phyloP scores from a whole-genome alignment of 2,888 invertebrate species.

The Andrena trimmerana region DNA sequence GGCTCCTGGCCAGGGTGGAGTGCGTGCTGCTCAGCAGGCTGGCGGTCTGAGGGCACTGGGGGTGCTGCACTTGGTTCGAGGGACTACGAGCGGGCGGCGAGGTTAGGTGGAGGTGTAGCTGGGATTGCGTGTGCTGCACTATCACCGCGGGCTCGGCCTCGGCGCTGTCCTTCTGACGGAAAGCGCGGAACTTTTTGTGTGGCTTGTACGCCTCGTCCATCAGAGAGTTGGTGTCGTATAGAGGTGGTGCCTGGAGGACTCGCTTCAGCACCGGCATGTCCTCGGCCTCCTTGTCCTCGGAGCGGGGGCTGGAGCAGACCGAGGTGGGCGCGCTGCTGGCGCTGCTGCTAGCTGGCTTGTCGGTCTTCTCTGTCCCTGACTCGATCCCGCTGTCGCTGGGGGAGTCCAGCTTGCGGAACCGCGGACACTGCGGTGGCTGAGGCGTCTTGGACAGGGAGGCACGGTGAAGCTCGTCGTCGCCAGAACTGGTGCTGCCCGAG shows the following conservation, averaged over 20 bases:
- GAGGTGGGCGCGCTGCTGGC: constrained; percentile 89
- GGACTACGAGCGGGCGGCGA: constrained; percentile 85
- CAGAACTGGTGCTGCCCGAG: constrained; percentile 89
- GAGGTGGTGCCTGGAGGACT: constrained; percentile 95
- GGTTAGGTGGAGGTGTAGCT: constrained; percentile 86
- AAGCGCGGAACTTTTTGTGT: constrained; percentile 97
- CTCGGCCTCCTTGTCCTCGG: constrained; percentile 92
- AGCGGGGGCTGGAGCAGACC: constrained; percentile 94
- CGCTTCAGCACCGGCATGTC: constrained; percentile 98
- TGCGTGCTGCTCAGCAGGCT: constrained; percentile 93
- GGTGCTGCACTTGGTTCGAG: constrained; percentile 85
- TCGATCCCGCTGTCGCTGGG: constrained; percentile 98
- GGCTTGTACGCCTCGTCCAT: constrained; percentile 98
- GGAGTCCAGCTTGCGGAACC: constrained; percentile 94
- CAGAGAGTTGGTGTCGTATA: constrained; percentile 95
- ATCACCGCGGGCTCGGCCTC: constrained; percentile 90
- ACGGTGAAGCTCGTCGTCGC: constrained; percentile 89
- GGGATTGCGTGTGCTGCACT: constrained; percentile 84
- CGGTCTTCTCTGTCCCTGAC: constrained; percentile 95
- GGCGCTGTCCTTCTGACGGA: constrained; percentile 92
- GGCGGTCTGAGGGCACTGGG: constrained; percentile 82
- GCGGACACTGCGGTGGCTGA: constrained; percentile 86
- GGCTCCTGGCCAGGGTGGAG: constrained; percentile 94
- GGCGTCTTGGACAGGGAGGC: constrained; percentile 85
- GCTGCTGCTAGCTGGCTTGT: constrained; percentile 88